phyloP scores from a whole-genome alignment of 2,888 invertebrate genomes.

The Hermodice carunculata region DNA sequence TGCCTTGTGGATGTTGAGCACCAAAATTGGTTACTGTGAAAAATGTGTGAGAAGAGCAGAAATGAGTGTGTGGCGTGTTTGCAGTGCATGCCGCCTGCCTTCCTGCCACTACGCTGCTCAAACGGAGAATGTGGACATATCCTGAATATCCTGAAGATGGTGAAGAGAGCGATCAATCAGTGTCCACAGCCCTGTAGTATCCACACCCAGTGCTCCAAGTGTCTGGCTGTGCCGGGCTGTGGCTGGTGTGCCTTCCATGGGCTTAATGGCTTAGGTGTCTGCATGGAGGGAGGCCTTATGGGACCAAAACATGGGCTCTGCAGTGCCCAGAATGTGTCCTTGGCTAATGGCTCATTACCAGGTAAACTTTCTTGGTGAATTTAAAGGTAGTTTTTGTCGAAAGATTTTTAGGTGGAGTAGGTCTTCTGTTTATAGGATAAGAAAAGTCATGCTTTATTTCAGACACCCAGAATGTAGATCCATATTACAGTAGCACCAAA shows the following conservation, averaged over 20 bases:
- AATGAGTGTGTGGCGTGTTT: too few relatives aligned
- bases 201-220: conserved; percentile 87
- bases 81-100: conserved; percentile 88
- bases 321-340: conserved; percentile 42
- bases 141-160: too few relatives aligned
- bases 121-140: conserved; percentile 89
- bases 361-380: conserved; percentile 30
- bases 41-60: too few relatives aligned
- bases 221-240: conserved; percentile 89
- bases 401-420: too few relatives aligned
- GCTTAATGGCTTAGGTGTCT: conserved; percentile 78
- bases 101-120: conserved; percentile 88
- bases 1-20: too few relatives aligned
- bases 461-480: too few relatives aligned
- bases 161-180: conserved; percentile 73
- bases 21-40: too few relatives aligned
- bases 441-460: too few relatives aligned
- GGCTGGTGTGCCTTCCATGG: conserved; percentile 88
- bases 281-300: conserved; percentile 85
- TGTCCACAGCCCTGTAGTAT: conserved; percentile 90
- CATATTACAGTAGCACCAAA: too few relatives aligned
- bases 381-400: background rate
- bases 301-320: conserved; percentile 68
- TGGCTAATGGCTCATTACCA: conserved; percentile 41
- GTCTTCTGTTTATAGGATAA: too few relatives aligned